Evolutionary conservation across 2,797 vertebrate species (phyloP).

Genomic region (Gila robusta): DNA sequence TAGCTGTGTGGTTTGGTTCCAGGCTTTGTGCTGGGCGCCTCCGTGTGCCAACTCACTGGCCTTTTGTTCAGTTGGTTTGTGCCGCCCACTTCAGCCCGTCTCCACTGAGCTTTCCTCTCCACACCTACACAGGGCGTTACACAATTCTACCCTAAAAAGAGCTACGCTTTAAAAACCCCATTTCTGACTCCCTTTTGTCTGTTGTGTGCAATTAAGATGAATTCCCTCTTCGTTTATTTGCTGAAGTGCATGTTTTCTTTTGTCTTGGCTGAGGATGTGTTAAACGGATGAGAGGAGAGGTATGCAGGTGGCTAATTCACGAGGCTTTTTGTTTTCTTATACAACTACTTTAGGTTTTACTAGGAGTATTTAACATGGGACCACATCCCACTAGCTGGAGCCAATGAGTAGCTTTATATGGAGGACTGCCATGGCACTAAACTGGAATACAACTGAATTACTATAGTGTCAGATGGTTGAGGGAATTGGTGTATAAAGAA

Average conservation of each 20-base stretch:
- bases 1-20: slow-evolving; percentile 80
- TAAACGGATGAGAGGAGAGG: slow-evolving; percentile 64
- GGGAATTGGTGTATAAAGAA: not conserved
- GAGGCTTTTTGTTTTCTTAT: slow-evolving; percentile 81
- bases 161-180: slow-evolving; percentile 79
- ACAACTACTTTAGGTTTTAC: slow-evolving; percentile 75
- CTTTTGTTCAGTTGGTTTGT: slow-evolving; percentile 79
- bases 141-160: slow-evolving; percentile 69
- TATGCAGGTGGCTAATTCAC: slow-evolving; percentile 75
- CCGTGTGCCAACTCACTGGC: slow-evolving; percentile 75
- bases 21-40: slow-evolving; percentile 74
- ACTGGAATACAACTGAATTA: not conserved
- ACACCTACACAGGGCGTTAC: slow-evolving; percentile 58
- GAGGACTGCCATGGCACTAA: slow-evolving; percentile 38
- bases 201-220: slow-evolving; percentile 81
- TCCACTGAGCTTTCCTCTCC: slow-evolving; percentile 68
- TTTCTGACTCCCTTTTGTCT: slow-evolving; percentile 82
- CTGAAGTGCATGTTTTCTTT: slow-evolving; percentile 65
- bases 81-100: slow-evolving; percentile 75
- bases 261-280: slow-evolving; percentile 47
- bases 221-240: slow-evolving; percentile 78
- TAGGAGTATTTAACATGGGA: slow-evolving; percentile 74
- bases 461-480: not conserved
- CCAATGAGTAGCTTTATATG: slow-evolving; percentile 74
- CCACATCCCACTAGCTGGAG: slow-evolving; percentile 68